phyloP scores from a whole-genome alignment of 2,797 vertebrate genomes.

The Chrysocyon brachyurus region DNA sequence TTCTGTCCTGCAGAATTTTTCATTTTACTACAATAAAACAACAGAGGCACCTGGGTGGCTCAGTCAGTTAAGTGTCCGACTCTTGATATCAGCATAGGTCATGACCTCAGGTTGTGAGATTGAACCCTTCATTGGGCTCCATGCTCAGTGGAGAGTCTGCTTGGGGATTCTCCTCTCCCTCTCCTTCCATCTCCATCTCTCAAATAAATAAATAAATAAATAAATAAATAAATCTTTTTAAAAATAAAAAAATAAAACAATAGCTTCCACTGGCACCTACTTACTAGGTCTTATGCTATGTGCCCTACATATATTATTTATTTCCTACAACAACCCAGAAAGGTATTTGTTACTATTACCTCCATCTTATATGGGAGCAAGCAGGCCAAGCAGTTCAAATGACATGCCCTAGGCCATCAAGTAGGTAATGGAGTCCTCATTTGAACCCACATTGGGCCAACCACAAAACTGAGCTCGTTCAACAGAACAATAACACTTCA shows the following conservation, averaged over 20 bases:
- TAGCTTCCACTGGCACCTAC: background rate
- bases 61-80: background rate
- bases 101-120: background rate
- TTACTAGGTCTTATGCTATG: background rate
- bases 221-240: background rate
- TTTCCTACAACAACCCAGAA: background rate
- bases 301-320: background rate
- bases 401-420: background rate
- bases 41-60: background rate
- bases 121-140: background rate
- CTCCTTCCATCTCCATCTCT: background rate
- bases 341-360: background rate
- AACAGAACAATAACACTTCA: background rate
- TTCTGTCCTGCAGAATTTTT: background rate
- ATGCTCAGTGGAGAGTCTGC: background rate
- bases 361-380: background rate
- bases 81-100: background rate
- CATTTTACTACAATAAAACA: background rate
- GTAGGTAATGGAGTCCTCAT: background rate
- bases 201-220: background rate
- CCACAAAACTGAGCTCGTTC: background rate
- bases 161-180: background rate
- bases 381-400: background rate
- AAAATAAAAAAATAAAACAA: background rate
- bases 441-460: background rate